Base-by-base conservation (phyloP, 30 jellyfish, hydroid and myxozoan genomes). In the Hydractinia echinata region DNA sequence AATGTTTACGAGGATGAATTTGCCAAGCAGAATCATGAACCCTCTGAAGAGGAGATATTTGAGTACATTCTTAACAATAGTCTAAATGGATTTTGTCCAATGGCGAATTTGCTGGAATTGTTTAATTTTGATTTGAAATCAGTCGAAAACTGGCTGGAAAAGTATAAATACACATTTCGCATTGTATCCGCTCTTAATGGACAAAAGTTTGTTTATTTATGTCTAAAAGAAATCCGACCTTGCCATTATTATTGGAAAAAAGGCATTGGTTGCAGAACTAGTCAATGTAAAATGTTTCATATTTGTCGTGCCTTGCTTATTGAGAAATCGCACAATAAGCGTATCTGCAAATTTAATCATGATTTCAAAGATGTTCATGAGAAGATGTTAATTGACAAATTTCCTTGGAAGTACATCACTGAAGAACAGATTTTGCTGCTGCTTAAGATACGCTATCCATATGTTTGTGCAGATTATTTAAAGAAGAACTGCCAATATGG, bases 231-330 rank as follows among this genome's bases (percentile, higher is more conserved):
- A 11, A 16, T 58, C 69, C 15, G 69, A 58, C 69, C 69, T 11
- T 58, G 69, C 69, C 19, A 11, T 58, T 58, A 13, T 11, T 58
- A 58, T 58, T 58, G 69, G 69, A 58, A 16, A 58, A 58, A 16
- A 58, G 19, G 19, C 18, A 11, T 58, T 58, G 18, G 18, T 58
- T 58, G 69, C 19, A 11, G 18, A 58, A 11, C 69, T 11, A 58
- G 69, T 58, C 18, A 58, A 58, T 58, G 69, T 58, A 16, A 58
- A 11, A 58, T 58, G 69, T 58, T 58, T 58, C 69, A 58, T 58
- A 58, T 58, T 58, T 58, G 69, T 58, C 15, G 19, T 11, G 69
- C 69, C 15, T 58, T 11, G 15, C 19, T 58, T 13, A 58, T 58
- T 13, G 19, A 58, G 15, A 13, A 16, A 58, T 58, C 15, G 15